phyloP scores from a whole-genome alignment of 2,888 invertebrate species.

The Rhagophthalmus giganteus region DNA sequence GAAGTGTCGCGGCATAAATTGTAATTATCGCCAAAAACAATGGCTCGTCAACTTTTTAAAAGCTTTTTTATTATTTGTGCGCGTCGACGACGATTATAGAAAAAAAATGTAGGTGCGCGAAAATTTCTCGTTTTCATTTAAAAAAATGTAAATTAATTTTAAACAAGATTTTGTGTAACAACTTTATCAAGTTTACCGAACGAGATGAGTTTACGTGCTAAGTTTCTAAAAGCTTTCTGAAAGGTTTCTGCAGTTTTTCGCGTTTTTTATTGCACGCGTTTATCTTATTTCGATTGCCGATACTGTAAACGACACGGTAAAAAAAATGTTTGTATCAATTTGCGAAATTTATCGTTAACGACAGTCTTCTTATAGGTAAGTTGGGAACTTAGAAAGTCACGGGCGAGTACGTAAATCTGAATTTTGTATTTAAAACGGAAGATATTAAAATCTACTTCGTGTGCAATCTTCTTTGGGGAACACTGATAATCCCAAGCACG shows the following conservation, averaged over 20 bases:
- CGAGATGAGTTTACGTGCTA: neutral
- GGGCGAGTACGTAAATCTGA: neutral
- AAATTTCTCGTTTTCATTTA: neutral
- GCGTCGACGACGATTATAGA: no score
- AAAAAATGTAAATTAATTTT: neutral
- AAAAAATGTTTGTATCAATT: no score
- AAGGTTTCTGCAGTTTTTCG: neutral
- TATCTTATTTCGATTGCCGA: no score
- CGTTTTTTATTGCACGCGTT: neutral
- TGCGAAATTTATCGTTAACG: no score
- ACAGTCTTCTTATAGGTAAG: no score
- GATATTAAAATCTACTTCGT: neutral
- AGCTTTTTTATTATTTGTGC: no score
- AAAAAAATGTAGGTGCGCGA: neutral
- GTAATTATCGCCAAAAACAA: no score
- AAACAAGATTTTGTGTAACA: neutral
- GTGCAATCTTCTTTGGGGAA: neutral
- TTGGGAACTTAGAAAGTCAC: no score
- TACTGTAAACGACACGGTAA: no score
- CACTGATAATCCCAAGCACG: neutral
- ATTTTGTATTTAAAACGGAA: neutral
- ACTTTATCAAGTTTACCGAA: neutral
- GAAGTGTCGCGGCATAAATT: no score
- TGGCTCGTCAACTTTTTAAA: no score
- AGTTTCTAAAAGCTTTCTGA: neutral